Base-by-base conservation (phyloP, 2,113 vertebrate genomes). In the Cyrtonyx montezumae region DNA sequence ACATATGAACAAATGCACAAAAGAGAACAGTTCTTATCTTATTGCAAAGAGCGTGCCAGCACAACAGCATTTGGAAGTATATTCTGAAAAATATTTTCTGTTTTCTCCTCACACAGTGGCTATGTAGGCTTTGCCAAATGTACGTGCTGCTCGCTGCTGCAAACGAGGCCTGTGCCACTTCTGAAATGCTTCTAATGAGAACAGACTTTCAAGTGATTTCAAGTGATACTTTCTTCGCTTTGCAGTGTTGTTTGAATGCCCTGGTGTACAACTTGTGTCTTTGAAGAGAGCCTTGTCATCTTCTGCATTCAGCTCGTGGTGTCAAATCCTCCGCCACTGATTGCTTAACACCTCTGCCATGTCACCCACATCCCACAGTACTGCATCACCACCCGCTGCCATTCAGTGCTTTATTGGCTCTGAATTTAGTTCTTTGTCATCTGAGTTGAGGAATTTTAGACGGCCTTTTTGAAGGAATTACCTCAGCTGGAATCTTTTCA, bases 41-140 rank as follows among this genome's bases (percentile, higher is more conserved):
- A 5, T 43, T 36, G 59, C 79, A 23, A 8, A 49, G 67, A 74
- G 25, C 55, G 37, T 23, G 79, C 68, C 91, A 94, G 71, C 25
- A 55, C 79, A 83, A 13, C 32, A 79, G 55, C 63, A 51, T 62
- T 78, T 90, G 46, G 67, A 83, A 95, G 74, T 58, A 67, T 3
- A 83, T 77, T 91, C 70, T 77, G 88, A 80, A 93, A 94, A 94
- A 93, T 84, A 91, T 90, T 95, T 93, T 87, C 81, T 94, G 68
- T 80, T 95, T 88, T 63, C 46, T 43, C 87, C 63, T 92, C 3
- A 2, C 43, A n/a, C 7, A 5, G 63, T 66, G 82, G 45, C 62
- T 82, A 5, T 9, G n/a, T 5, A 93, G 85, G 32, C 68, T 74
- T 63, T 88, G 76, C 87, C 90, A 88, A 90, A 74, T 37, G 28